Evolutionary conservation across 2,797 vertebrate species (phyloP).

Genomic region (Pangasius djambal): DNA sequence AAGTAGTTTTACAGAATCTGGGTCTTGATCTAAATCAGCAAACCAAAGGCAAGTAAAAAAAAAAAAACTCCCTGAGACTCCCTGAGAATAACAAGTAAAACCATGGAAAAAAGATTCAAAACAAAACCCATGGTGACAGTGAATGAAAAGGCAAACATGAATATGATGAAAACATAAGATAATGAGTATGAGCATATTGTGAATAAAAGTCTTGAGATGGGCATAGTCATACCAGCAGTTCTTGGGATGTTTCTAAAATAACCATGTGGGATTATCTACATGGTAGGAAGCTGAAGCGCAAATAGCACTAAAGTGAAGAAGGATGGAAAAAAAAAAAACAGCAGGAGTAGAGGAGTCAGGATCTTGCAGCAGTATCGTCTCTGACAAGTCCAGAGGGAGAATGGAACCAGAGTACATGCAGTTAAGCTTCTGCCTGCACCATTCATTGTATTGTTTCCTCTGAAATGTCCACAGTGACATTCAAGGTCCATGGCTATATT

Average conservation of each 20-base stretch:
- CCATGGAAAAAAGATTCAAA: not conserved
- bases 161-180: not conserved
- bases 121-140: not conserved
- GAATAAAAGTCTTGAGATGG: not conserved
- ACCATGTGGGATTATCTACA: not conserved
- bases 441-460: constrained; percentile 21
- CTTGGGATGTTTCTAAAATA: not conserved
- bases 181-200: not conserved
- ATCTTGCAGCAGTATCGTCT: not conserved
- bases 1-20: not conserved
- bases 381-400: constrained; percentile 14
- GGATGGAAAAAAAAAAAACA: not conserved
- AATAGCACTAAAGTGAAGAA: not conserved
- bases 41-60: not conserved
- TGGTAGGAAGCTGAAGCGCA: not conserved
- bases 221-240: not conserved
- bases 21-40: not conserved
- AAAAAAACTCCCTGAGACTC: not conserved
- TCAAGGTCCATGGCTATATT: constrained; percentile 5
- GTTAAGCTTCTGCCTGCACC: constrained; percentile 13
- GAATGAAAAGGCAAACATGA: not conserved
- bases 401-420: not conserved
- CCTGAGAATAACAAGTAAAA: not conserved
- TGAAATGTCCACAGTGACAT: constrained; percentile 29
- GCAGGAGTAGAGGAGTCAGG: not conserved